A percentile compares a stretch with the other conserved stretches of the same genome.
Evolutionary conservation across 92 coral and sea anemone genomes (phyloP).

Genomic region (Porites lobata): DNA sequence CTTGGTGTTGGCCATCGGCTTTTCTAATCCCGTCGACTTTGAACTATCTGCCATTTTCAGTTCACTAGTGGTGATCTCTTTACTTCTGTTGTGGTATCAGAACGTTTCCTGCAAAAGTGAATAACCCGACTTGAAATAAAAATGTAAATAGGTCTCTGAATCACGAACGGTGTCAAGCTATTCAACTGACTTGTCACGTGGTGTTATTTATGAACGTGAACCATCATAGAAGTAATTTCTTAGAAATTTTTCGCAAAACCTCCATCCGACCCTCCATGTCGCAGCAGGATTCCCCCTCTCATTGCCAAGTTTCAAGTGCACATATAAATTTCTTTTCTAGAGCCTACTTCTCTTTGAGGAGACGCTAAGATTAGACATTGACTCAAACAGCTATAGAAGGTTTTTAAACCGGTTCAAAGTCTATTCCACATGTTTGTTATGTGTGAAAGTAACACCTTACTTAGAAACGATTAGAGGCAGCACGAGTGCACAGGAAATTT

Average conservation of each 20-base stretch:
- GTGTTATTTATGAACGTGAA: slow-evolving; percentile 18
- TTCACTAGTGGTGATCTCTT: background rate
- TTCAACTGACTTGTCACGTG: slow-evolving; percentile 26
- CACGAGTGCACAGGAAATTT: background rate
- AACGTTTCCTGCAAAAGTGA: slow-evolving; percentile 29
- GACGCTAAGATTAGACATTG: background rate
- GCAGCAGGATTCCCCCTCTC: background rate
- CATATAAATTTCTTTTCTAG: background rate
- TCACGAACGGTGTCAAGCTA: slow-evolving; percentile 11
- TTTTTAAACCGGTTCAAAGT: slow-evolving; percentile 15
- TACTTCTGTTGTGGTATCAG: background rate
- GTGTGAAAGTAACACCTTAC: slow-evolving; percentile 4
- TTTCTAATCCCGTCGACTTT: slow-evolving; percentile 9
- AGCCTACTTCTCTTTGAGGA: background rate
- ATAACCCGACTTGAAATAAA: slow-evolving; percentile 1
- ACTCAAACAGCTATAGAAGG: background rate
- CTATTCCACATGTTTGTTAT: slow-evolving; percentile 23
- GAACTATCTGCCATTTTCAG: slow-evolving; percentile 44
- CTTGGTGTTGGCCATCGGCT: slow-evolving; percentile 39
- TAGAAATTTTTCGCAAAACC: background rate
- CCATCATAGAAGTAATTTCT: background rate
- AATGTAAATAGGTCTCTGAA: slow-evolving; percentile 35
- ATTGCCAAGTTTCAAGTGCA: background rate
- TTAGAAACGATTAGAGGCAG: background rate
- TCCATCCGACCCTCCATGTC: too few species aligned